These are phyloP conservation scores for Oikopleura vanhoeffeni DNA, from an alignment of 23 tunicate species.

Conservation along the genomic window DNA sequence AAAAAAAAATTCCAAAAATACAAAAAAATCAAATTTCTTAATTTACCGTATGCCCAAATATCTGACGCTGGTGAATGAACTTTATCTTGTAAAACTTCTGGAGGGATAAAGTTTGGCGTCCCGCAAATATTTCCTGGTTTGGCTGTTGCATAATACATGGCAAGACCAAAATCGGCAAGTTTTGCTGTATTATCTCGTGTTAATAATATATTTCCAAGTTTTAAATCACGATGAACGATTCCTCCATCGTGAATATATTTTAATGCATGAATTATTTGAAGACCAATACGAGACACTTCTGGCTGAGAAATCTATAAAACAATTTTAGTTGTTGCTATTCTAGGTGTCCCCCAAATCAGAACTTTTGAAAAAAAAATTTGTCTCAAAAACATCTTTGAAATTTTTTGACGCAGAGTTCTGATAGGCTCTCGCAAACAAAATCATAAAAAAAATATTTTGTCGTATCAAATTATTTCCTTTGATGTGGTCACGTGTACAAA, in stretches of 20 bases:
- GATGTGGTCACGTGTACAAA: no score
- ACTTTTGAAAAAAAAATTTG: no score
- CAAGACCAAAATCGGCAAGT: conserved; percentile 89
- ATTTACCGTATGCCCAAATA: conserved; percentile 47
- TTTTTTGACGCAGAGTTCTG: no score
- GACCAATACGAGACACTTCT: conserved; percentile 22
- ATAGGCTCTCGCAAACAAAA: no score
- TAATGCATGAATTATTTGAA: conserved; percentile 44
- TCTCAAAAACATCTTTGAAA: no score
- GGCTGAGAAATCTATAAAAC: background rate
- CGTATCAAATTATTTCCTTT: no score
- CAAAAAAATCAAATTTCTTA: no score
- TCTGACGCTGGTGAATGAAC: conserved; percentile 74
- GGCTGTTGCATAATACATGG: conserved; percentile 41
- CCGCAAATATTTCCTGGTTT: conserved; percentile 88
- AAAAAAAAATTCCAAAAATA: no score
- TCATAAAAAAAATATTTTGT: no score
- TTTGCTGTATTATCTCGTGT: conserved; percentile 44
- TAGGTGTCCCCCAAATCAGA: no score
- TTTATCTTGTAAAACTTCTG: conserved; percentile 75
- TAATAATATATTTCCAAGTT: conserved; percentile 69
- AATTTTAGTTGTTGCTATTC: no score
- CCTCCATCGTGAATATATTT: conserved; percentile 66
- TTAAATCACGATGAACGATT: conserved; percentile 70
- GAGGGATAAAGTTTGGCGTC: conserved; percentile 93